Percentiles rank a stretch among this genome's conserved stretches.
phyloP scores from a whole-genome alignment of 1,140 invertebrate species.

The Antheraea mylitta region DNA sequence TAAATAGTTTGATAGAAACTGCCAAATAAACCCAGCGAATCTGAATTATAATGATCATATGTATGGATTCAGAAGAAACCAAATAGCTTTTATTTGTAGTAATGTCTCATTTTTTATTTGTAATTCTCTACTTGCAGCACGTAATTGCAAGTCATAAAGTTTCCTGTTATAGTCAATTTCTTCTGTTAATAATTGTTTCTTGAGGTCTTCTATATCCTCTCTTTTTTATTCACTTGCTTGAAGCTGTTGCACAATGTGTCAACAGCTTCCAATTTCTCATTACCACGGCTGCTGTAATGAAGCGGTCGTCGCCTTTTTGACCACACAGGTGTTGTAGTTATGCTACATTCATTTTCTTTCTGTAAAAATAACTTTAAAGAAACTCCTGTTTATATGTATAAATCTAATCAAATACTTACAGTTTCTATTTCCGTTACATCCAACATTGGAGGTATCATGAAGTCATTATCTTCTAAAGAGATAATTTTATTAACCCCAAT shows the following conservation, averaged over 20 bases:
- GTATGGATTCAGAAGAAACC: constrained; percentile 22
- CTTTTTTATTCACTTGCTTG: neutral
- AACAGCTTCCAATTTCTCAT: too few relatives aligned
- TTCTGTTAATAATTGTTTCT: neutral
- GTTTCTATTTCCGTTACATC: too few relatives aligned
- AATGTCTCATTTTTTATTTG: neutral
- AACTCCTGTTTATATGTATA: neutral
- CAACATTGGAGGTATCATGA: too few relatives aligned
- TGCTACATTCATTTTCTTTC: too few relatives aligned
- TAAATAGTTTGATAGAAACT: constrained; percentile 12
- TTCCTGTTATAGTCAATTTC: neutral
- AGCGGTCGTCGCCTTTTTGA: too few relatives aligned
- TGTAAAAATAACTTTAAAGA: too few relatives aligned
- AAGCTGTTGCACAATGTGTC: too few relatives aligned
- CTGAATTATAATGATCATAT: constrained; percentile 5
- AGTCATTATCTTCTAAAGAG: neutral
- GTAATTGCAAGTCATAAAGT: neutral
- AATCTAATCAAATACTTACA: too few relatives aligned
- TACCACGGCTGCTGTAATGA: too few relatives aligned
- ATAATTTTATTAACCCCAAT: neutral
- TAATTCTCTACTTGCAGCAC: neutral
- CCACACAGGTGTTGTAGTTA: too few relatives aligned
- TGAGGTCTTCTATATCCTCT: neutral
- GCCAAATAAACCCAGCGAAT: constrained; percentile 5
- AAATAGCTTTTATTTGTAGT: constrained; percentile 11